phyloP scores from a whole-genome alignment of 2,113 vertebrate genomes.

The Hiodon alosoides region DNA sequence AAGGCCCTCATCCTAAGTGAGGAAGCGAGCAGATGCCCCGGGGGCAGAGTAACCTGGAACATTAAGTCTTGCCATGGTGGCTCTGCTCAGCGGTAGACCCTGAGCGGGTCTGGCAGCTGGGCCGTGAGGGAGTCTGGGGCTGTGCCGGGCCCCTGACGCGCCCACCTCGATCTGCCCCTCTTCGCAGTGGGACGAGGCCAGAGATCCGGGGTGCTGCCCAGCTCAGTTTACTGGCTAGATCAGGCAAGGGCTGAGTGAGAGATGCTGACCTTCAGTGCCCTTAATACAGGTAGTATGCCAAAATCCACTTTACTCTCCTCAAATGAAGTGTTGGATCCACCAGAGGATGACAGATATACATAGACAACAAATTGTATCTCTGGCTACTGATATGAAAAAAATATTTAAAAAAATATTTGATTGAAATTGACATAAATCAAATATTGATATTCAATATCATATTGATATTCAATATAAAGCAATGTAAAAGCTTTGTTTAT shows the following conservation, averaged over 20 bases:
- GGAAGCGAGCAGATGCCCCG: slow-evolving; percentile 43
- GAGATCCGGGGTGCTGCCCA: neutral
- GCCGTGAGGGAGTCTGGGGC: slow-evolving; percentile 34
- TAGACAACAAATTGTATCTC: too few species aligned
- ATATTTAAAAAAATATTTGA: neutral
- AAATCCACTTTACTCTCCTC: neutral
- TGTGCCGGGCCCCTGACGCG: slow-evolving; percentile 19
- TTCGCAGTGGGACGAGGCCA: neutral
- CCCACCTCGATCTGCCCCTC: slow-evolving; percentile 6
- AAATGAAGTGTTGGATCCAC: neutral
- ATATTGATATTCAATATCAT: neutral
- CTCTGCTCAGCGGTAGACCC: slow-evolving; percentile 45
- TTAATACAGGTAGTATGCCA: neutral
- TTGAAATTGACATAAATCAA: neutral
- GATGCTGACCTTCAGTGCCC: too few species aligned
- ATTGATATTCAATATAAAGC: slow-evolving; percentile 8
- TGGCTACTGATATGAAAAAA: neutral
- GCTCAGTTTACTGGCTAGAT: neutral
- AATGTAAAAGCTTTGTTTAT: slow-evolving; percentile 7
- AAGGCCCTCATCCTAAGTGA: slow-evolving; percentile 34
- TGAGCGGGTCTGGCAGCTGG: slow-evolving; percentile 54
- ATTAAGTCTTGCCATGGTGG: slow-evolving; percentile 44
- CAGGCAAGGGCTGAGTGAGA: too few species aligned
- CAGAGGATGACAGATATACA: neutral
- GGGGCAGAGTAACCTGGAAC: slow-evolving; percentile 55